Evolutionary conservation across 2,888 invertebrate species (phyloP).

Genomic region (Selenia dentaria): DNA sequence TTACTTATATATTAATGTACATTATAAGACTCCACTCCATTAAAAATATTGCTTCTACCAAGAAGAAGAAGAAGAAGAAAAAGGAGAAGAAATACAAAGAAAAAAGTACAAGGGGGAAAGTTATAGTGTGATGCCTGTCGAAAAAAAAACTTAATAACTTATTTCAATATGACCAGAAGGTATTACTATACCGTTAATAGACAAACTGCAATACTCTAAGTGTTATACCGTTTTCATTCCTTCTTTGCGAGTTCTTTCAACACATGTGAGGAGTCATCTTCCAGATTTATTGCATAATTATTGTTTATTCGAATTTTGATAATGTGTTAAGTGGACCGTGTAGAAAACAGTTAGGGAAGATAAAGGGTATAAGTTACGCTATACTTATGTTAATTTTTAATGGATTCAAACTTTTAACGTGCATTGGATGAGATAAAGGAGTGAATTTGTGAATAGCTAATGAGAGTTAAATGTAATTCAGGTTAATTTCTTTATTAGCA

Average conservation of each 20-base stretch:
- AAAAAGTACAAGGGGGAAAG: too few species aligned
- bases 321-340: conserved; percentile 41
- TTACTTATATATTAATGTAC: too few species aligned
- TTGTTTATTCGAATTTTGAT: conserved; percentile 38
- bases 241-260: conserved; percentile 38
- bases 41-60: too few species aligned
- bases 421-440: conserved; percentile 32
- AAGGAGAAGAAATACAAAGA: too few species aligned
- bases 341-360: conserved; percentile 30
- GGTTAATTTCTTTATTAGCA: conserved; percentile 17
- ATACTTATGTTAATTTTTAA: conserved; percentile 32
- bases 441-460: conserved; percentile 28
- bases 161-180: too few species aligned
- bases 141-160: too few species aligned
- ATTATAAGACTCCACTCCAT: too few species aligned
- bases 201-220: too few species aligned
- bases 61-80: too few species aligned
- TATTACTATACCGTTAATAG: too few species aligned
- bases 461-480: conserved; percentile 17
- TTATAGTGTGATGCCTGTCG: too few species aligned
- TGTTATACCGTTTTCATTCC: too few species aligned
- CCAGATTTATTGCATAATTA: conserved; percentile 68
- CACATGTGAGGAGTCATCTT: conserved; percentile 62
- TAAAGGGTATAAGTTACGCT: conserved; percentile 19
- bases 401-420: conserved; percentile 26